These are phyloP conservation scores for Elaeidobius kamerunicus DNA, from an alignment of 2,888 invertebrate species.

Conservation along the genomic window DNA sequence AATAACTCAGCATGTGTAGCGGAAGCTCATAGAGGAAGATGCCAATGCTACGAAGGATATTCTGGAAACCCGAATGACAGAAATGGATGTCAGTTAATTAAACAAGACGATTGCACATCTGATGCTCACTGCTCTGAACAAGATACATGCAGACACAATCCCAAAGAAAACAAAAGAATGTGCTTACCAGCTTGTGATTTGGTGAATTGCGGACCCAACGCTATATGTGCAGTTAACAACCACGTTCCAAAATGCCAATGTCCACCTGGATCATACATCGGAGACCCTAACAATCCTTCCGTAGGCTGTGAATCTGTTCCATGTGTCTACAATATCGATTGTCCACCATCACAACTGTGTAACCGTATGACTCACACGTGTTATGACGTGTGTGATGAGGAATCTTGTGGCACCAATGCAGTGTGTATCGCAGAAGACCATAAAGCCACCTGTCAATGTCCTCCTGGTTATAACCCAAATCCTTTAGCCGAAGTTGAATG, in stretches of 20 bases:
- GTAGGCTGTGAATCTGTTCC: conserved; percentile 77
- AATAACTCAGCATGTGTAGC: conserved; percentile 79
- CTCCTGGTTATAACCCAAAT: conserved; percentile 76
- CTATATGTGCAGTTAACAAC: conserved; percentile 85
- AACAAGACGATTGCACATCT: conserved; percentile 72
- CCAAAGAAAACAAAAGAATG: conserved; percentile 56
- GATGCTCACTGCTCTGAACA: conserved; percentile 82
- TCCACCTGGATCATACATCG: conserved; percentile 81
- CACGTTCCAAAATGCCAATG: conserved; percentile 89
- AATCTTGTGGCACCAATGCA: conserved; percentile 82
- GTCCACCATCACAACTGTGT: conserved; percentile 75
- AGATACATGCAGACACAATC: conserved; percentile 68
- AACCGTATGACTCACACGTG: conserved; percentile 81
- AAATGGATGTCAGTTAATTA: conserved; percentile 73
- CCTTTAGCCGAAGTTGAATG: conserved; percentile 84
- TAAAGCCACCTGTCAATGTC: conserved; percentile 79
- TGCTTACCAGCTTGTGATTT: conserved; percentile 78
- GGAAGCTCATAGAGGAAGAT: conserved; percentile 69
- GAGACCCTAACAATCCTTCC: conserved; percentile 75
- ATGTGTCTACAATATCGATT: conserved; percentile 84
- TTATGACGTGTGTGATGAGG: conserved; percentile 74
- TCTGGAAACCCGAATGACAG: conserved; percentile 88
- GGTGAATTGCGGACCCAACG: conserved; percentile 78
- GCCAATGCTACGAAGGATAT: conserved; percentile 80
- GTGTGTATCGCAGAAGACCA: conserved; percentile 86